A percentile compares a stretch with the other conserved stretches of the same genome.
Evolutionary conservation across 2,888 invertebrate genomes (phyloP).

Genomic region (Cheilosia urbana): DNA sequence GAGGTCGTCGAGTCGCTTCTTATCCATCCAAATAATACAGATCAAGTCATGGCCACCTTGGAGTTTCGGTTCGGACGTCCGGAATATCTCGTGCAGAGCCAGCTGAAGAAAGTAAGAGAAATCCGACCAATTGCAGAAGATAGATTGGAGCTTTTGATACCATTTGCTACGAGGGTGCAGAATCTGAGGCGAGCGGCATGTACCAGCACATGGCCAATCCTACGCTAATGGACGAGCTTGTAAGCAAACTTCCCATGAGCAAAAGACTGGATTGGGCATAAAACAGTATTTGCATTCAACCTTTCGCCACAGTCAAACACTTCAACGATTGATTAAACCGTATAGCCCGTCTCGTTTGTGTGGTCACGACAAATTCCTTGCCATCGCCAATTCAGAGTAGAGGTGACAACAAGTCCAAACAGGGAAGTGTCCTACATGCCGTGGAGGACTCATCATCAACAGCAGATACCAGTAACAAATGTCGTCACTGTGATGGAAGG

Average conservation of each 20-base stretch:
- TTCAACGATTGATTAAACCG: too few species aligned
- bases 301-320: too few species aligned
- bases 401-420: conserved; percentile 4
- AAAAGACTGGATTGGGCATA: conserved; percentile 54
- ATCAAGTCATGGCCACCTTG: conserved; percentile 33
- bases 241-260: conserved; percentile 47
- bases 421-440: conserved; percentile 3
- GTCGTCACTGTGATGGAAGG: conserved; percentile 3
- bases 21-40: conserved; percentile 69
- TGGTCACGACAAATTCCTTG: conserved; percentile 11
- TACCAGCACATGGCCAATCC: conserved; percentile 46
- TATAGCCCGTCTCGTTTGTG: conserved; percentile 1
- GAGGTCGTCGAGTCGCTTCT: conserved; percentile 64
- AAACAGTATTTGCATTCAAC: conserved; percentile 4
- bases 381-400: background rate
- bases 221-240: conserved; percentile 43
- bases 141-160: conserved; percentile 46
- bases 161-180: conserved; percentile 47
- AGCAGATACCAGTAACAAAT: background rate
- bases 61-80: conserved; percentile 39
- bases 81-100: conserved; percentile 21
- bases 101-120: conserved; percentile 52
- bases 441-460: background rate
- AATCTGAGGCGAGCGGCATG: conserved; percentile 34
- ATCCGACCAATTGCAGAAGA: conserved; percentile 55